Conservation (phyloP, 2,113 vertebrate species). For the Apeltes quadracus region DNA sequence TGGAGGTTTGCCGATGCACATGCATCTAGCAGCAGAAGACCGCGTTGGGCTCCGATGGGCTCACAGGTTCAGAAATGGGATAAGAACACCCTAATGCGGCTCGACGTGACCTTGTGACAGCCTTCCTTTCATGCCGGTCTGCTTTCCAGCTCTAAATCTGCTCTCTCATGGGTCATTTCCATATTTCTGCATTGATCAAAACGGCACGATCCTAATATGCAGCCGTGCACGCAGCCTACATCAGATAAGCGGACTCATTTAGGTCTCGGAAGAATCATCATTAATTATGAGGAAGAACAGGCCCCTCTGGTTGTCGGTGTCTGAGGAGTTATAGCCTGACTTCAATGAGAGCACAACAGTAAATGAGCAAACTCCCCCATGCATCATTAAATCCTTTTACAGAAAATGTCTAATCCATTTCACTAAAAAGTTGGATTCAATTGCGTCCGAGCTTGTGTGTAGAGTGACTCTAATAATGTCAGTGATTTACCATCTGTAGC, state of each 20-base stretch:
- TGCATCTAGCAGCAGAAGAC: neutral
- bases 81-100: conserved; percentile 4
- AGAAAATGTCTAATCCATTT: conserved; percentile 28
- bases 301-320: conserved; percentile 33
- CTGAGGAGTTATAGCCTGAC: conserved; percentile 28
- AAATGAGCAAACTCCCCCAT: conserved; percentile 22
- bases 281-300: conserved; percentile 38
- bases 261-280: conserved; percentile 44
- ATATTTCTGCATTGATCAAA: conserved; percentile 23
- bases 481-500: conserved; percentile 4
- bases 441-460: conserved; percentile 1
- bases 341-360: conserved; percentile 11
- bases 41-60: neutral
- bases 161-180: conserved; percentile 13
- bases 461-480: conserved; percentile 33
- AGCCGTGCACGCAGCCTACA: conserved; percentile 27
- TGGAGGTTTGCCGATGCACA: conserved; percentile 4
- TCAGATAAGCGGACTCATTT: conserved; percentile 59
- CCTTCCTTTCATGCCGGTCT: neutral
- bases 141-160: neutral
- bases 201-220: conserved; percentile 41
- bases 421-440: conserved; percentile 26
- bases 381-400: conserved; percentile 41
- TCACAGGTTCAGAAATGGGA: neutral
- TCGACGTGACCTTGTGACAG: conserved; percentile 13